Evolutionary conservation across 2,113 vertebrate genomes (phyloP).

Genomic region (Archocentrus centrarchus): DNA sequence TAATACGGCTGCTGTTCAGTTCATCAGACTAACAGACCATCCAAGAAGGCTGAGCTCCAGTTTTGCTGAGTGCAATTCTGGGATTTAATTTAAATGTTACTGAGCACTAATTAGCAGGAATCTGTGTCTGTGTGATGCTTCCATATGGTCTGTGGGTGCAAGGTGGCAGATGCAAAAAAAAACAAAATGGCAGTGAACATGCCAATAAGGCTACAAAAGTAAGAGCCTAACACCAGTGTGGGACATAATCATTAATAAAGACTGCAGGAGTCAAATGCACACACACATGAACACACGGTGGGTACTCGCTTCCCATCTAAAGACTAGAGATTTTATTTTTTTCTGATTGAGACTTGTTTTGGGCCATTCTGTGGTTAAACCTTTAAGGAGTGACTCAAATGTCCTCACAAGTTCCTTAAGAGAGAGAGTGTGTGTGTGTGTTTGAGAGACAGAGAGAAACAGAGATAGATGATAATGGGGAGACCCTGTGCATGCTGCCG

Average conservation of each 20-base stretch:
- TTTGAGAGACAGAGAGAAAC: neutral
- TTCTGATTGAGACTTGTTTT: neutral
- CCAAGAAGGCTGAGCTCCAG: neutral
- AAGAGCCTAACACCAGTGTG: neutral
- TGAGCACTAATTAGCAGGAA: no score
- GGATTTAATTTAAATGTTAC: neutral
- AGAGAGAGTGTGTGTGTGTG: neutral
- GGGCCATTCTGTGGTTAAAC: neutral
- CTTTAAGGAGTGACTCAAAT: neutral
- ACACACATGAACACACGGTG: neutral
- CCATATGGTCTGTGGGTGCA: no score
- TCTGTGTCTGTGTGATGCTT: no score
- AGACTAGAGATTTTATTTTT: neutral
- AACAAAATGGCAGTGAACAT: neutral
- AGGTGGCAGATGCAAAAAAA: no score
- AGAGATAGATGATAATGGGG: neutral
- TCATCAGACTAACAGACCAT: neutral
- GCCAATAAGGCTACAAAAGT: neutral
- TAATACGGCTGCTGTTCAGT: neutral
- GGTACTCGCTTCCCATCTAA: neutral
- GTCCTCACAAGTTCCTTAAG: neutral
- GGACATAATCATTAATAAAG: neutral
- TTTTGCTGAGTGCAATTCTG: neutral
- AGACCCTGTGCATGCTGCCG: neutral
- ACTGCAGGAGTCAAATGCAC: neutral